phyloP scores from a whole-genome alignment of 2,113 vertebrate genomes.

The Dicerorhinus sumatrensis region DNA sequence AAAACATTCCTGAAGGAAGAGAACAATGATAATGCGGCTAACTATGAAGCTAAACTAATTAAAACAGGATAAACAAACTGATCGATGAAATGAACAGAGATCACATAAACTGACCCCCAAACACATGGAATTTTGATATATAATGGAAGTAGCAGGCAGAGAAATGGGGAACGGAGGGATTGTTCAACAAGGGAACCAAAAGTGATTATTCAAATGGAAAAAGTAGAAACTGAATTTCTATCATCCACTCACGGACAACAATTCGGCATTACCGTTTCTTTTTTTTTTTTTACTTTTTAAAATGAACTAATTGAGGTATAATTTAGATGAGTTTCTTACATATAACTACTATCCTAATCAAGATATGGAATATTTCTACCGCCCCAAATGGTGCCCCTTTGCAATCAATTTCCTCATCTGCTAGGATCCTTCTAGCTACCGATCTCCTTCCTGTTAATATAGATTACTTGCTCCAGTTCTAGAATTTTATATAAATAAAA shows the following conservation, averaged over 20 bases:
- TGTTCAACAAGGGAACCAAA: neutral
- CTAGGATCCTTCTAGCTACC: neutral
- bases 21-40: neutral
- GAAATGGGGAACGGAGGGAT: neutral
- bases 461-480: neutral
- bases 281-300: neutral
- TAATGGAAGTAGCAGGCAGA: neutral
- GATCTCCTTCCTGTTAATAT: neutral
- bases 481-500: neutral
- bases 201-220: neutral
- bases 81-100: neutral
- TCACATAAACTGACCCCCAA: neutral
- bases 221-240: neutral
- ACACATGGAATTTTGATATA: neutral
- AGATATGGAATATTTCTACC: neutral
- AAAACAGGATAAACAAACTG: neutral
- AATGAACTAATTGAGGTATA: neutral
- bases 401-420: neutral
- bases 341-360: neutral
- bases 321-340: neutral
- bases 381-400: neutral
- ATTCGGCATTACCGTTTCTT: neutral
- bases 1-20: neutral
- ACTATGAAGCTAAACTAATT: neutral
- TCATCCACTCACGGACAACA: neutral